These are phyloP conservation scores for Microtus montanus DNA, from an alignment of 2,113 vertebrate species.

Conservation along the genomic window DNA sequence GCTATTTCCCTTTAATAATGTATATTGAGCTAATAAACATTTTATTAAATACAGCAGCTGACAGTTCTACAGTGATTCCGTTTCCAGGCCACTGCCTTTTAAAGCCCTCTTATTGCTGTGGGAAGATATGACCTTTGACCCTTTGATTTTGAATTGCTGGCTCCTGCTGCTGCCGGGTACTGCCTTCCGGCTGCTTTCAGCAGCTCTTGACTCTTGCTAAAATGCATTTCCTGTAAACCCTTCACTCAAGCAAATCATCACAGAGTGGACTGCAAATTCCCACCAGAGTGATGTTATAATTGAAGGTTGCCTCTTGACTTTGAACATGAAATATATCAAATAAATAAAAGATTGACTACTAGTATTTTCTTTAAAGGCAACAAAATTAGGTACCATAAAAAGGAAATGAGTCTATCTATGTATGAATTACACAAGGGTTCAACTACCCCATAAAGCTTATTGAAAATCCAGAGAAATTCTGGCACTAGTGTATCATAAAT, in stretches of 20 bases:
- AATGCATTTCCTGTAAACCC: constrained; percentile 28
- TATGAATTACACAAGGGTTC: background rate
- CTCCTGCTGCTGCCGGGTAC: background rate
- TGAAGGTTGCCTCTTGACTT: constrained; percentile 50
- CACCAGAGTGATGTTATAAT: background rate
- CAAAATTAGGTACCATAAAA: constrained; percentile 5
- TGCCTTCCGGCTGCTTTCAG: constrained; percentile 20
- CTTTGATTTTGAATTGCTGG: background rate
- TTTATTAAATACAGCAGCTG: constrained; percentile 4
- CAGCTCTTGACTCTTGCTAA: constrained; percentile 19
- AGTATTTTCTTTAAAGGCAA: constrained; percentile 35
- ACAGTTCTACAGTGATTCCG: background rate
- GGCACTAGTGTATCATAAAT: background rate
- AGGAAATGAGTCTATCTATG: background rate
- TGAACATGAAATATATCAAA: constrained; percentile 26
- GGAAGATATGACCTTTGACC: background rate
- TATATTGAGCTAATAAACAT: background rate
- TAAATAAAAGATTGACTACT: constrained; percentile 32
- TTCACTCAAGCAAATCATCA: constrained; percentile 38
- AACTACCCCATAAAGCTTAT: background rate
- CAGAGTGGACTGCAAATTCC: constrained; percentile 14
- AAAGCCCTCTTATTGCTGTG: background rate
- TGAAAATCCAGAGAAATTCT: constrained; percentile 8
- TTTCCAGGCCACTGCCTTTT: background rate
- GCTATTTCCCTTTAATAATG: constrained; percentile 13